These are phyloP conservation scores for Dromaius novaehollandiae DNA, from an alignment of 2,113 vertebrate species.

Conservation along the genomic window DNA sequence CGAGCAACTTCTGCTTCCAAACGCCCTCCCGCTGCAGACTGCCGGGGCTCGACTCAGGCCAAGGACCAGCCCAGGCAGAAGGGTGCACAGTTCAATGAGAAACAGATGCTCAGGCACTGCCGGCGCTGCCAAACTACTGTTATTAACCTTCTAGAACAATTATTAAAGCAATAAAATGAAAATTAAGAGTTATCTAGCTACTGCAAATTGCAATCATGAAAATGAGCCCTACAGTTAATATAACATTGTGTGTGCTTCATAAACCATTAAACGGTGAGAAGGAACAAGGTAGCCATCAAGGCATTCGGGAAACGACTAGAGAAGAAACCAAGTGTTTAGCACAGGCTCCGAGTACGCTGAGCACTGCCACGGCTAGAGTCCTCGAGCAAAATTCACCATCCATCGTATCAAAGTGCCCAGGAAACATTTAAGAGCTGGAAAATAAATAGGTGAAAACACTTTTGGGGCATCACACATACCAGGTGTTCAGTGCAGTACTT, in stretches of 20 bases:
- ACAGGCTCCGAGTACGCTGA: rapidly evolving
- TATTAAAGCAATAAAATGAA: not conserved
- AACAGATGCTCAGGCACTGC: not conserved
- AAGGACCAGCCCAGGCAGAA: not conserved
- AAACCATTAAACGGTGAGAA: not conserved
- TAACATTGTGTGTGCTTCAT: not conserved
- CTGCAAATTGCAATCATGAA: conserved; percentile 2
- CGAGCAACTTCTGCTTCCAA: not conserved
- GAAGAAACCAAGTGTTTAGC: not conserved
- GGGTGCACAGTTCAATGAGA: rapidly evolving
- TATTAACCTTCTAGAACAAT: not conserved
- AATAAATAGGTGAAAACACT: not conserved
- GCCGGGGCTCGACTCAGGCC: not conserved
- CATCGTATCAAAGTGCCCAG: not conserved
- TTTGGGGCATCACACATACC: not conserved
- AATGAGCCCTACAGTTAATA: not conserved
- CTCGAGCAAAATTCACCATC: not conserved
- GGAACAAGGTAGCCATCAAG: not conserved
- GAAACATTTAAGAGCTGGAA: not conserved
- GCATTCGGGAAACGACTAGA: not conserved
- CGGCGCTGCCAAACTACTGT: not conserved
- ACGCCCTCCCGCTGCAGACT: not conserved
- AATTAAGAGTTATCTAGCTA: not conserved
- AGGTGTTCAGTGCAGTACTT: rapidly evolving
- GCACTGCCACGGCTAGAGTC: rapidly evolving